These are phyloP conservation scores for Drosophila rellima DNA, from an alignment of 2,888 invertebrate genomes.

Conservation along the genomic window DNA sequence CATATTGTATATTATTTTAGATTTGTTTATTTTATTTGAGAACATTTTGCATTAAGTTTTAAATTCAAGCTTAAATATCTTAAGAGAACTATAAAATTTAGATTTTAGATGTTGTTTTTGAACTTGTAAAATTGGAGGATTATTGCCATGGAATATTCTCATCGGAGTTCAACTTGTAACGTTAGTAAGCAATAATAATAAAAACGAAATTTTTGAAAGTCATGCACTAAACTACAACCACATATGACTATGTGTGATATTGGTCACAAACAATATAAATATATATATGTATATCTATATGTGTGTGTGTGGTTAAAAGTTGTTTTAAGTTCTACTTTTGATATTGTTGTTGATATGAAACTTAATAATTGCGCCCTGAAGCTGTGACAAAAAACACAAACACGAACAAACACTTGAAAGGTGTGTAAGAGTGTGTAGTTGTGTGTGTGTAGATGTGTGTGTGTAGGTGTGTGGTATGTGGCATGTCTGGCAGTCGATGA, in stretches of 20 bases:
- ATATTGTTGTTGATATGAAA: conserved; percentile 45
- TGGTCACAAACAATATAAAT: neutral
- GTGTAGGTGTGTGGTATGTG: conserved; percentile 8
- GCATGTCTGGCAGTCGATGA: conserved; percentile 60
- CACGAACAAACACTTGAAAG: conserved; percentile 8
- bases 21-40: too few species aligned
- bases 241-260: neutral
- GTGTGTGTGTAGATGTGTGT: neutral
- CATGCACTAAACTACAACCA: neutral
- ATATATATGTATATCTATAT: neutral
- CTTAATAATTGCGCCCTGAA: conserved; percentile 65
- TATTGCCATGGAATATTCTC: neutral
- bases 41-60: too few species aligned
- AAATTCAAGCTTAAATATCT: too few species aligned
- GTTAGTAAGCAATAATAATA: neutral
- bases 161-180: neutral
- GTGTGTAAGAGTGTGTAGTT: neutral
- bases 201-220: neutral
- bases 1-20: too few species aligned
- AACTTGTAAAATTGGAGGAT: too few species aligned
- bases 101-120: too few species aligned
- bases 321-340: conserved; percentile 36
- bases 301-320: conserved; percentile 22
- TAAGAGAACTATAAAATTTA: too few species aligned
- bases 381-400: conserved; percentile 45